Conservation (phyloP, 2,797 vertebrate genomes). For the Muscicapa striata region DNA sequence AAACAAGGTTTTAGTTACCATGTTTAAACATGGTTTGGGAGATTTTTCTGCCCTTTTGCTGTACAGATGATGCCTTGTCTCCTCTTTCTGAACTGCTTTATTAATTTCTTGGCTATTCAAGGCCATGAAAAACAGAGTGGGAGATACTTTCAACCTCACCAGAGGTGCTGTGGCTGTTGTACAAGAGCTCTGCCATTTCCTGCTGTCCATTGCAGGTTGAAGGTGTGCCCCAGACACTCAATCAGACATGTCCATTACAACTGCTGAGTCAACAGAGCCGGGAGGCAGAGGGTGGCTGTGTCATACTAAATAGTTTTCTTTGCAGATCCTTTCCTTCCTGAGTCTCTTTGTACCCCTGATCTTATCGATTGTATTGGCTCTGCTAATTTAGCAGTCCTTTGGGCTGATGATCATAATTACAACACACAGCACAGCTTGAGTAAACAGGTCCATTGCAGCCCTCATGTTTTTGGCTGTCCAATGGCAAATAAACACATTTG, state of each 20-base stretch:
- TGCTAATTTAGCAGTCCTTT: conserved; percentile 77
- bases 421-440: conserved; percentile 49
- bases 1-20: not conserved
- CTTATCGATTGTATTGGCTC: conserved; percentile 72
- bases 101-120: not conserved
- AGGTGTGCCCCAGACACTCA: not conserved
- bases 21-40: not conserved
- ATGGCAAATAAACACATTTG: conserved; percentile 46
- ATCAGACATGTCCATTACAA: conserved; percentile 21
- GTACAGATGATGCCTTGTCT: accelerated
- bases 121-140: not conserved
- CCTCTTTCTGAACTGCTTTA: not conserved
- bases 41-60: not conserved
- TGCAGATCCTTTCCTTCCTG: conserved; percentile 48
- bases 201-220: not conserved
- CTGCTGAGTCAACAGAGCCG: conserved; percentile 57
- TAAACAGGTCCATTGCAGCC: conserved; percentile 54
- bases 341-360: conserved; percentile 61
- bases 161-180: not conserved
- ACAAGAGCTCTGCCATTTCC: not conserved
- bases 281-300: conserved; percentile 24
- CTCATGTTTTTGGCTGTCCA: conserved; percentile 45
- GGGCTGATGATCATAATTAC: conserved; percentile 71
- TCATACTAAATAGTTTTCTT: conserved; percentile 65
- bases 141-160: not conserved